Evolutionary conservation across 2,888 invertebrate species (phyloP).

Genomic region (Merodon equestris): DNA sequence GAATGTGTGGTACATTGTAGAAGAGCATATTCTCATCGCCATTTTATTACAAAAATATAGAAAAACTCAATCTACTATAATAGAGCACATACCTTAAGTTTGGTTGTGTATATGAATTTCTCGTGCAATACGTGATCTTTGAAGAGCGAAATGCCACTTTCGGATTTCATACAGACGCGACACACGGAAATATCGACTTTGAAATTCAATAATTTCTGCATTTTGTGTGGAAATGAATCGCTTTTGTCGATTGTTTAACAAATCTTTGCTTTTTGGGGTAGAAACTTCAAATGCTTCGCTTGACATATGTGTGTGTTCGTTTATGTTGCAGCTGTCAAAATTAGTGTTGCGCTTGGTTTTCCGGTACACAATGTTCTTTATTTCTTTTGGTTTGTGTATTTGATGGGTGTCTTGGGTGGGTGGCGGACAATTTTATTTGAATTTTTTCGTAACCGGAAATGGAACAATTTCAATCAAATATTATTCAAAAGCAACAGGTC

Average conservation of each 20-base stretch:
- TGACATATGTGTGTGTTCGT: not conserved
- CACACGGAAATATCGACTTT: constrained; percentile 74
- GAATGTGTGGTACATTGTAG: constrained; percentile 58
- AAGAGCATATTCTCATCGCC: constrained; percentile 18
- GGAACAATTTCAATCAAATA: too few species aligned
- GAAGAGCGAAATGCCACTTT: constrained; percentile 69
- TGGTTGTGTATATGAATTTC: constrained; percentile 73
- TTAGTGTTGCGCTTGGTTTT: not conserved
- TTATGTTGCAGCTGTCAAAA: constrained; percentile 20
- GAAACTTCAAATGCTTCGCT: constrained; percentile 32
- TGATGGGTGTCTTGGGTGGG: not conserved
- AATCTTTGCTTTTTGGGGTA: not conserved
- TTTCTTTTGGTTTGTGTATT: constrained; percentile 1
- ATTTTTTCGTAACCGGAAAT: not conserved
- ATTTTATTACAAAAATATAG: constrained; percentile 65
- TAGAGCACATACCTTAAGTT: constrained; percentile 71
- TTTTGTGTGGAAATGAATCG: constrained; percentile 3
- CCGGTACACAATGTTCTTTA: too few species aligned
- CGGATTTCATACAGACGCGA: constrained; percentile 74
- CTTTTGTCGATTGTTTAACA: not conserved
- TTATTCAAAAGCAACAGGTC: too few species aligned
- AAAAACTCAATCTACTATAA: constrained; percentile 67
- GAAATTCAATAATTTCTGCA: constrained; percentile 71
- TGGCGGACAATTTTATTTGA: not conserved
- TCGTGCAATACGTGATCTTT: constrained; percentile 68